Base-by-base conservation (phyloP, 2,888 invertebrate genomes). In the Atethmia centrago region DNA sequence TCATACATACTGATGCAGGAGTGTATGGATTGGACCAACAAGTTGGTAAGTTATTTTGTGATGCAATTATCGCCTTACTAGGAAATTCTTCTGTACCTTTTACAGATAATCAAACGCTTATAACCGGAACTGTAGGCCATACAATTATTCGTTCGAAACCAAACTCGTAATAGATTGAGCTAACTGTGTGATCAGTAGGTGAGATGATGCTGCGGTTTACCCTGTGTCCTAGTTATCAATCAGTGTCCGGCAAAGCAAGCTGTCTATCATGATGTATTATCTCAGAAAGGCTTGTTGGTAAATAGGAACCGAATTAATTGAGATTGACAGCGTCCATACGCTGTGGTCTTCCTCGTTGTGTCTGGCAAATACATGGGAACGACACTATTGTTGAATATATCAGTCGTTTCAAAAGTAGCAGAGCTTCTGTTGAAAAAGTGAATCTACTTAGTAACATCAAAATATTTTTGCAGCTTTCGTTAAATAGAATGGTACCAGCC, bases 1-100 rank as follows among this genome's bases (percentile, higher is more conserved):
- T 91, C 1, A 92, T 94, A 0, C 96, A 96, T 68, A 93, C 93
- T 0, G 93, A 95, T 62, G 92, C 86, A 1, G 95, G 95, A 0
- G 93, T 95, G 0, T 94, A 89, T 56, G 96, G 96, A 1, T 77
- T 96, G 1, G 83, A 83, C 28, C 90, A 92, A 9, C 47, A 85
- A 19, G 85, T 94, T 16, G 96, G 96, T 95, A 62, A 90, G 93
- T 86, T 10, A 14, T 40, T 61, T 74, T 45, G n/a, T 42, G 9
- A n/a, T 45, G 7, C 16, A 63, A n/a, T 21, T 61, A 40, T 25
- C n/a, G 21, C 14, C 21, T 21, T 21, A 28, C 21, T 59, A 42
- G 28, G 0, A 5, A 40, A 28, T 28, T 28, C 0, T 58, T 4
- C 36, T 36, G 36, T 36, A 36, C 9, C 7, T 16, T 31, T 62